Conservation (phyloP, 2,797 vertebrate genomes). For the Sebastes hopkinsi region DNA sequence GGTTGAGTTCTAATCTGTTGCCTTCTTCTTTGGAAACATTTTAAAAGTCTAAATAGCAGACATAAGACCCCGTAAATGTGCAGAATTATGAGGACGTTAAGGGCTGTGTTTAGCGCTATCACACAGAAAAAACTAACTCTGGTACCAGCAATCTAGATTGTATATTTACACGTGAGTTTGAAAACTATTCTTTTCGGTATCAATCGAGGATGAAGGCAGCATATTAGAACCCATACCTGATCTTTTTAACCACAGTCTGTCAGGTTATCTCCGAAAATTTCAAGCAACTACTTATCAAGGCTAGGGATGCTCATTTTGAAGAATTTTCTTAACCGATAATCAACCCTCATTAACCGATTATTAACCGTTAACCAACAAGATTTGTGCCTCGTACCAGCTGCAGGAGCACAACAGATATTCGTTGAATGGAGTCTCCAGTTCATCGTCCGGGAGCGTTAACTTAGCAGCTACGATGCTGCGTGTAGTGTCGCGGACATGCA, state of each 20-base stretch:
- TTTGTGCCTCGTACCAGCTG: too few relatives aligned
- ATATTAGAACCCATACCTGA: background rate
- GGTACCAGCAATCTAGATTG: background rate
- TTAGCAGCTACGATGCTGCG: too few relatives aligned
- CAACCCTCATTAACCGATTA: too few relatives aligned
- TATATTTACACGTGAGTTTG: background rate
- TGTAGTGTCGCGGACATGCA: too few relatives aligned
- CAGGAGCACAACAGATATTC: too few relatives aligned
- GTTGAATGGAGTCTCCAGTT: too few relatives aligned
- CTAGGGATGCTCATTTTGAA: too few relatives aligned
- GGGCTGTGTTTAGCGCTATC: background rate
- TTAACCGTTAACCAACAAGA: too few relatives aligned
- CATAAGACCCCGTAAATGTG: background rate
- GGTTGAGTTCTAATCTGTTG: constrained; percentile 7
- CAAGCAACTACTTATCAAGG: too few relatives aligned
- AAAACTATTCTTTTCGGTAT: background rate
- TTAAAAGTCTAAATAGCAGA: background rate
- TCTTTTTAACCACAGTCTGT: background rate
- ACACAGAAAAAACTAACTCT: background rate
- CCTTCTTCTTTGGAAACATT: constrained; percentile 15
- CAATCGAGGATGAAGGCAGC: constrained; percentile 14
- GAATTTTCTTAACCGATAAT: too few relatives aligned
- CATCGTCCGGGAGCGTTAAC: too few relatives aligned
- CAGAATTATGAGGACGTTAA: background rate
- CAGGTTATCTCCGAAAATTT: background rate